These are phyloP conservation scores for Anomalospiza imberbis DNA, from an alignment of 2,797 vertebrate genomes.

Conservation along the genomic window DNA sequence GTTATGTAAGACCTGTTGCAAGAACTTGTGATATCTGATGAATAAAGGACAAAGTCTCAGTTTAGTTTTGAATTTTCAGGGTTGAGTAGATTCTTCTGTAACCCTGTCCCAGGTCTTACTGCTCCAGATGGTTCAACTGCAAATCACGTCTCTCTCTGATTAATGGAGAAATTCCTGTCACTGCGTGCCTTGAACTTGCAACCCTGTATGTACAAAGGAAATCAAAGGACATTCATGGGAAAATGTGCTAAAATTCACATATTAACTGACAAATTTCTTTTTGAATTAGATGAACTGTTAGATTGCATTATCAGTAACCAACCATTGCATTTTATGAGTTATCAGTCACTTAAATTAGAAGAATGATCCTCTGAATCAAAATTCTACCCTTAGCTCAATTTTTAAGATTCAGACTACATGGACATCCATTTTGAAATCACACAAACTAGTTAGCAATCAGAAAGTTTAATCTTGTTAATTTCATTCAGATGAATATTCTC, in stretches of 20 bases:
- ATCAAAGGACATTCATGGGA: not conserved
- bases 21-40: slow-evolving; percentile 3
- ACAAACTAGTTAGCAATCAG: not conserved
- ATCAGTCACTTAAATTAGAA: not conserved
- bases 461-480: not conserved
- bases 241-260: not conserved
- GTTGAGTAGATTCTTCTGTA: not conserved
- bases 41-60: slow-evolving; percentile 55
- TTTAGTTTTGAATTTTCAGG: slow-evolving; percentile 19
- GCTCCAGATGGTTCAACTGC: not conserved
- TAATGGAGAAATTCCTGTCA: not conserved
- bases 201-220: not conserved
- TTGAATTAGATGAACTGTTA: not conserved
- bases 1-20: slow-evolving; percentile 49
- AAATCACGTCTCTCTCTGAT: not conserved
- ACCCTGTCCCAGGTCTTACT: not conserved
- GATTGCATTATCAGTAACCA: not conserved
- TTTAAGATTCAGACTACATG: not conserved
- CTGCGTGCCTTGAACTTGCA: not conserved
- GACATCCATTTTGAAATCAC: not conserved
- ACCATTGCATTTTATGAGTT: not conserved
- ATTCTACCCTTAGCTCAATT: not conserved
- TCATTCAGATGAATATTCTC: not conserved
- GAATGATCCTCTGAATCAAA: not conserved
- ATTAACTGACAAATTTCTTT: not conserved